phyloP scores from a whole-genome alignment of 1,140 invertebrate species.

The Ectropis grisescens region DNA sequence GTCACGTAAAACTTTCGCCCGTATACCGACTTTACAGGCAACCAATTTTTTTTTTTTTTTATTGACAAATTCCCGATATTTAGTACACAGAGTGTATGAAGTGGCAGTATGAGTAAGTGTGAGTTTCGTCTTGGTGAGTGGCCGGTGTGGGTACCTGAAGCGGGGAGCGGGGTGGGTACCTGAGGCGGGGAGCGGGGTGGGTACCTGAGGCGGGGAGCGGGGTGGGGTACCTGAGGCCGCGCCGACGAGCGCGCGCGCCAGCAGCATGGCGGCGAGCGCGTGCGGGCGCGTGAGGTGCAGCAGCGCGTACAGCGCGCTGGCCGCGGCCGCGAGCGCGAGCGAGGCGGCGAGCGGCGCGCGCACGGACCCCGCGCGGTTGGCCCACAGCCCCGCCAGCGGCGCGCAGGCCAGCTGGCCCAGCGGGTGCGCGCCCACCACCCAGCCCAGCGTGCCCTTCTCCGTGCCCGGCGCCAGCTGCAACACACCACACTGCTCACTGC shows the following conservation, averaged over 20 bases:
- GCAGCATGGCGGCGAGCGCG: constrained; percentile 80
- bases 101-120: no score
- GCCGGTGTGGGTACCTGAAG: no score
- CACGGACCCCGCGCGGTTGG: constrained; percentile 79
- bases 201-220: no score
- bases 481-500: neutral
- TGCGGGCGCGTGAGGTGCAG: constrained; percentile 75
- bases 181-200: no score
- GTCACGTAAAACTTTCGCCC: no score
- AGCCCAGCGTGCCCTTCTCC: constrained; percentile 87
- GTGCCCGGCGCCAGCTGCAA: constrained; percentile 82
- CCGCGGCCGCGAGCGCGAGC: constrained; percentile 79
- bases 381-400: constrained; percentile 88
- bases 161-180: no score
- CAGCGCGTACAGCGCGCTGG: constrained; percentile 86
- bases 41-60: no score
- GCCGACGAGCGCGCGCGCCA: constrained; percentile 85
- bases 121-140: no score
- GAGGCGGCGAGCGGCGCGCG: constrained; percentile 81
- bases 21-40: no score
- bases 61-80: no score
- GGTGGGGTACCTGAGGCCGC: constrained; percentile 86
- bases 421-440: constrained; percentile 89
- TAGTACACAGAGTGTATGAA: no score
- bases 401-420: constrained; percentile 91